Conservation (phyloP, 53 echinoderm and acorn worm genomes). For the Crossaster papposus region DNA sequence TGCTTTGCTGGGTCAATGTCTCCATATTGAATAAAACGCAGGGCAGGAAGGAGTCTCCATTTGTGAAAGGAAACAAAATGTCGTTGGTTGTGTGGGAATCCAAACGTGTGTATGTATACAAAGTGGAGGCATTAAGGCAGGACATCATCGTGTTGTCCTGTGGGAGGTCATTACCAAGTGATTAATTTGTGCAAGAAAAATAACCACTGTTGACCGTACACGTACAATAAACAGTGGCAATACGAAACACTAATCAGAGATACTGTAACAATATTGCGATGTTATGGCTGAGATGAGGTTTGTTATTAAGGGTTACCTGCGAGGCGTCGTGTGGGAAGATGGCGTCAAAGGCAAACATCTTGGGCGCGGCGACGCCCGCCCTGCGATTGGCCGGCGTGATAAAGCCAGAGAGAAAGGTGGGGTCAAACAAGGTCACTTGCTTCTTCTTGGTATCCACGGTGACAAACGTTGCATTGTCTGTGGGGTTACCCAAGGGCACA, state of each 20-base stretch:
- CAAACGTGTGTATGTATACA: not conserved
- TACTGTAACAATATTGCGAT: not conserved
- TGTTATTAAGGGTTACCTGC: constrained; percentile 69
- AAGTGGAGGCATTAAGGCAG: not conserved
- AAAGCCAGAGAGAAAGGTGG: constrained; percentile 88
- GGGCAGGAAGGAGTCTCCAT: not conserved
- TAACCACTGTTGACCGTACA: not conserved
- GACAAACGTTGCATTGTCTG: constrained; percentile 87
- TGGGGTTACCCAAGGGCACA: constrained; percentile 83
- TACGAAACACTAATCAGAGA: not conserved
- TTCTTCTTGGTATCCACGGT: constrained; percentile 97
- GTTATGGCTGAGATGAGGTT: not conserved
- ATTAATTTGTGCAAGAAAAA: constrained; percentile 15
- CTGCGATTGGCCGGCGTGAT: constrained; percentile 88
- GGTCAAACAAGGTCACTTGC: constrained; percentile 98
- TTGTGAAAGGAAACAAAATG: not conserved
- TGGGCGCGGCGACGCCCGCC: constrained; percentile 94
- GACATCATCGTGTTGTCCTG: not conserved
- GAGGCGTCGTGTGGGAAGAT: constrained; percentile 92
- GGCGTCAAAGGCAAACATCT: constrained; percentile 99
- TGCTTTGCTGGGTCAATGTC: constrained; percentile 29
- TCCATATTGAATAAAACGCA: not conserved
- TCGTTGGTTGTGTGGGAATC: not conserved
- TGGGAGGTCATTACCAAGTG: not conserved
- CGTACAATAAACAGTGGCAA: not conserved